phyloP scores from a whole-genome alignment of 2,888 invertebrate species.

The Dendrolimus pini region DNA sequence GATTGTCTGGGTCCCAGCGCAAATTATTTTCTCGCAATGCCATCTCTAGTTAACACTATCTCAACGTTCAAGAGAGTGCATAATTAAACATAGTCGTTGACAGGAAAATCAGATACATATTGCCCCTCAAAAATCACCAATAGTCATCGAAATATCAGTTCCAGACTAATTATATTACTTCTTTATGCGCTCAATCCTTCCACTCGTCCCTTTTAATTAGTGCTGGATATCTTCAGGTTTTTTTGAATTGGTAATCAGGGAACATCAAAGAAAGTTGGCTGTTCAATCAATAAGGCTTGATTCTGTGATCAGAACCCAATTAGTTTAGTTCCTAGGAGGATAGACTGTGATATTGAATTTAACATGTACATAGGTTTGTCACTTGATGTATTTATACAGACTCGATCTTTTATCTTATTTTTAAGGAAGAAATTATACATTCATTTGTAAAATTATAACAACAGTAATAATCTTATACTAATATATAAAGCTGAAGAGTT shows the following conservation, averaged over 20 bases:
- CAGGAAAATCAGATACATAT: background rate
- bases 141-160: background rate
- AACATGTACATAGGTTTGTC: no score
- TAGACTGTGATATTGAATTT: no score
- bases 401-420: no score
- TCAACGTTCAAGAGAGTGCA: background rate
- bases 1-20: no score
- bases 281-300: background rate
- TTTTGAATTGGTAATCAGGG: conserved; percentile 70
- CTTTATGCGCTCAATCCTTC: background rate
- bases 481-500: no score
- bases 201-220: background rate
- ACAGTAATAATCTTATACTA: no score
- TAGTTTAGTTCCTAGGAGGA: background rate
- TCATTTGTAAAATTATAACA: no score
- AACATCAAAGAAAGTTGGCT: conserved; percentile 51
- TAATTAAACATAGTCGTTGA: background rate
- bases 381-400: no score
- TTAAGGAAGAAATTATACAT: no score
- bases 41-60: no score
- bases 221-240: conserved; percentile 12
- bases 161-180: background rate
- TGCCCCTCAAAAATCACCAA: background rate
- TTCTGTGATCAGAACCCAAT: background rate
- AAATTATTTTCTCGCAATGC: no score